Conservation (phyloP, 1,140 invertebrate species). For the Drosophila lacertosa region DNA sequence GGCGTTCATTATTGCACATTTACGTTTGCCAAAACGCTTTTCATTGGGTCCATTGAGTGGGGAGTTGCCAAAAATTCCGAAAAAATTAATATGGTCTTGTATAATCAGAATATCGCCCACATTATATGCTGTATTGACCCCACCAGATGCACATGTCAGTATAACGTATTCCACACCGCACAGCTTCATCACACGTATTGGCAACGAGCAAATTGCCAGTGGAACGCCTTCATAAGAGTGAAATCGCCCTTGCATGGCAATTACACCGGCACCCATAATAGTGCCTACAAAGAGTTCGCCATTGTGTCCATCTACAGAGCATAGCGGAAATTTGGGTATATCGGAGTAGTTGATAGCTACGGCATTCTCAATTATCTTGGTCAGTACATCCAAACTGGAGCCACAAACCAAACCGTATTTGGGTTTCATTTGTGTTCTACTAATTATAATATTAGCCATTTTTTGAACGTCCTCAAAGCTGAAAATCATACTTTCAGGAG, state of each 20-base stretch:
- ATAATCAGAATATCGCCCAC: slow-evolving; percentile 98
- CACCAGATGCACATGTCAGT: slow-evolving; percentile 96
- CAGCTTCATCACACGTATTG: slow-evolving; percentile 97
- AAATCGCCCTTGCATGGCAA: slow-evolving; percentile 97
- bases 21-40: slow-evolving; percentile 94
- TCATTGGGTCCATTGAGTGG: slow-evolving; percentile 96
- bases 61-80: slow-evolving; percentile 92
- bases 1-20: slow-evolving; percentile 93
- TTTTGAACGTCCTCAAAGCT: slow-evolving; percentile 90
- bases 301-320: slow-evolving; percentile 93
- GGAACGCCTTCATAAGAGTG: slow-evolving; percentile 97
- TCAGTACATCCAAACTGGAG: slow-evolving; percentile 92
- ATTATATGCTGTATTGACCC: slow-evolving; percentile 92
- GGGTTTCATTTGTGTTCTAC: slow-evolving; percentile 88
- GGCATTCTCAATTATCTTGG: slow-evolving; percentile 89
- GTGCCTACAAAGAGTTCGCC: slow-evolving; percentile 95
- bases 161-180: slow-evolving; percentile 94
- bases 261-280: slow-evolving; percentile 90
- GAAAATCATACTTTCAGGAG: slow-evolving; percentile 44
- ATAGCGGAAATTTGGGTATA: slow-evolving; percentile 95
- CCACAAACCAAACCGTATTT: slow-evolving; percentile 96
- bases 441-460: slow-evolving; percentile 90
- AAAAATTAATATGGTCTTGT: slow-evolving; percentile 97
- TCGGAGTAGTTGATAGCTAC: slow-evolving; percentile 91
- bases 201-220: slow-evolving; percentile 92